These are phyloP conservation scores for Conomelus anceps DNA, from an alignment of 2,888 invertebrate species.

Conservation along the genomic window DNA sequence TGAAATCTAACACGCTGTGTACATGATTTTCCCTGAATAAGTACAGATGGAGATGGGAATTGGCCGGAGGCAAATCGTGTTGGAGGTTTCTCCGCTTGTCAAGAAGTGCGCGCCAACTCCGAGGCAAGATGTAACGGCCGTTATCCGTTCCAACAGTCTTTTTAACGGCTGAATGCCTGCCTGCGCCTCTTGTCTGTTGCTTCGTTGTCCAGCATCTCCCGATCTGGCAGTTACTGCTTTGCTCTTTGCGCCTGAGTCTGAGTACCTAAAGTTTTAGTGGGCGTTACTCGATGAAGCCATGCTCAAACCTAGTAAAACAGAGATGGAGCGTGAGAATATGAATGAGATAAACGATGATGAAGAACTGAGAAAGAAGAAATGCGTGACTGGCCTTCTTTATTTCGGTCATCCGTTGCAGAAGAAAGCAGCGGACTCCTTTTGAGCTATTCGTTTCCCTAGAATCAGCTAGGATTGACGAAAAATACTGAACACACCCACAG, in stretches of 20 bases:
- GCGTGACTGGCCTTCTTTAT: too few species aligned
- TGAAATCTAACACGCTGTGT: neutral
- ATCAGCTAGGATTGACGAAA: neutral
- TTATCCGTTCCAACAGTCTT: neutral
- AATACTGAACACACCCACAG: neutral
- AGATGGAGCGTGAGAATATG: neutral
- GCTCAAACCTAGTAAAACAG: too few species aligned
- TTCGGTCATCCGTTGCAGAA: too few species aligned
- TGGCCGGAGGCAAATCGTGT: neutral
- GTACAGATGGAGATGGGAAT: neutral
- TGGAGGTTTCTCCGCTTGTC: neutral
- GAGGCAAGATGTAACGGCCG: neutral
- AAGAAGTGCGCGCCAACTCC: neutral
- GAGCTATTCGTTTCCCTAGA: neutral
- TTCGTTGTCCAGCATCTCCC: too few species aligned
- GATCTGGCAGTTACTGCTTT: too few species aligned
- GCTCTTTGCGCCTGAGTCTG: too few species aligned
- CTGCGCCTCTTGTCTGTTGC: neutral
- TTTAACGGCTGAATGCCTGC: neutral
- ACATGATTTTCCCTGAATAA: neutral
- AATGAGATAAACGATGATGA: too few species aligned
- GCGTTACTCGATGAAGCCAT: neutral
- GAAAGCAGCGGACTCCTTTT: neutral
- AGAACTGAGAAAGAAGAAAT: too few species aligned
- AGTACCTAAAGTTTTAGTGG: neutral